These are phyloP conservation scores for Smutsia temminckii DNA, from an alignment of 2,797 vertebrate genomes.

Conservation along the genomic window DNA sequence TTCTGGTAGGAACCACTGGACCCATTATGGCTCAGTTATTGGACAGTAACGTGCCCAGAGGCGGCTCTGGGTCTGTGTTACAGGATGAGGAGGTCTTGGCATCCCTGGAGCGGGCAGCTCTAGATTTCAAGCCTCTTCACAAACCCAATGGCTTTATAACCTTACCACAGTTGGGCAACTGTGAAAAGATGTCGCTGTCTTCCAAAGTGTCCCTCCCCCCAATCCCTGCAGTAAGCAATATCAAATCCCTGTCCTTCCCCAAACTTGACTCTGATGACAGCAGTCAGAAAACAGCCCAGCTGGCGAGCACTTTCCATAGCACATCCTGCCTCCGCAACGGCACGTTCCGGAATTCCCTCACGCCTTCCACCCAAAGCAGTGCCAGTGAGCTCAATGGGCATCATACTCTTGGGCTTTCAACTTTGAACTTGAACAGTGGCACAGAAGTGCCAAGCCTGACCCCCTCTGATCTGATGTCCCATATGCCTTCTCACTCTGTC, in stretches of 20 bases:
- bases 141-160: constrained; percentile 96
- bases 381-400: constrained; percentile 86
- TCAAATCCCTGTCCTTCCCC: constrained; percentile 96
- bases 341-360: constrained; percentile 87
- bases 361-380: constrained; percentile 83
- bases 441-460: constrained; percentile 76
- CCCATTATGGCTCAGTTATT: constrained; percentile 84
- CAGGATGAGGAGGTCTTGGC: constrained; percentile 85
- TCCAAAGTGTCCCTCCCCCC: constrained; percentile 89
- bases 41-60: constrained; percentile 82
- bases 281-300: constrained; percentile 83
- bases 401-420: constrained; percentile 78
- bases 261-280: constrained; percentile 93
- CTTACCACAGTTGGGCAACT: constrained; percentile 91
- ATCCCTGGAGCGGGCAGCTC: constrained; percentile 82
- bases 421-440: constrained; percentile 82
- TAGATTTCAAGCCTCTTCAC: constrained; percentile 89
- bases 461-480: constrained; percentile 74
- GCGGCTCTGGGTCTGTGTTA: constrained; percentile 78
- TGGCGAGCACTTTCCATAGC: constrained; percentile 84
- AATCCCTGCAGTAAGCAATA: constrained; percentile 92
- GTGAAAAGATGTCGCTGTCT: constrained; percentile 90
- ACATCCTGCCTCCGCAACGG: constrained; percentile 89
- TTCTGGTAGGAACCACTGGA: constrained; percentile 90
- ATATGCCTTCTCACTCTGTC: constrained; percentile 81